Conservation (phyloP, 2,113 vertebrate genomes). For the Sinosuthora webbiana region DNA sequence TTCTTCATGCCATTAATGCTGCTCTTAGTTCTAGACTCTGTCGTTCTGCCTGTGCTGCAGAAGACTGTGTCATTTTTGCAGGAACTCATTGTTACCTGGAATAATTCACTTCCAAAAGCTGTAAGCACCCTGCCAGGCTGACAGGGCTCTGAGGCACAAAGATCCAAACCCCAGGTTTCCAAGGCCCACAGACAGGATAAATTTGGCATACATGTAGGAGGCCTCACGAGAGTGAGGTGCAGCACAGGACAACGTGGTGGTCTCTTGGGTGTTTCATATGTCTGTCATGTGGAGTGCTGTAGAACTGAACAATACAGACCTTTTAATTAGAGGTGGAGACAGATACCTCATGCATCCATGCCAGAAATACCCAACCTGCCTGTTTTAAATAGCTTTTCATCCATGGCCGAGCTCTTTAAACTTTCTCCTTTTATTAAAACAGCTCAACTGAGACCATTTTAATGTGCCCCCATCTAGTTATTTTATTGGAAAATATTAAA, state of each 20-base stretch:
- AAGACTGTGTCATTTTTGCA: background rate
- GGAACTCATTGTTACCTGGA: background rate
- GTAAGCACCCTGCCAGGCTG: background rate
- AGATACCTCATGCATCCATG: slow-evolving; percentile 39
- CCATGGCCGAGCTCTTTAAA: slow-evolving; percentile 66
- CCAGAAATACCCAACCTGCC: slow-evolving; percentile 51
- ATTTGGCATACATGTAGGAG: accelerated
- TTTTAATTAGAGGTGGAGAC: slow-evolving; percentile 65
- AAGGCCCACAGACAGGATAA: background rate
- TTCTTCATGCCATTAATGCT: background rate
- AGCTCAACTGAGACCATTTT: slow-evolving; percentile 67
- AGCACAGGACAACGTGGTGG: background rate
- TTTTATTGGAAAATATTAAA: slow-evolving; percentile 66
- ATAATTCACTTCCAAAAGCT: background rate
- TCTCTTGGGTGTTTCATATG: background rate
- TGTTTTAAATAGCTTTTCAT: slow-evolving; percentile 68
- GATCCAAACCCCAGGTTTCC: background rate
- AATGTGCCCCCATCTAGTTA: slow-evolving; percentile 61
- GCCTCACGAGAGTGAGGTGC: background rate
- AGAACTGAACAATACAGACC: slow-evolving; percentile 45
- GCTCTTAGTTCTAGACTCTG: background rate
- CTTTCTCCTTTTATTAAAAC: slow-evolving; percentile 69
- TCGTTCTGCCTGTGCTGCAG: background rate
- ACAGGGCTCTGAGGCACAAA: background rate
- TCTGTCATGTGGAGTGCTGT: background rate